Evolutionary conservation across 1,140 invertebrate species (phyloP).

Genomic region (Ectropis grisescens): DNA sequence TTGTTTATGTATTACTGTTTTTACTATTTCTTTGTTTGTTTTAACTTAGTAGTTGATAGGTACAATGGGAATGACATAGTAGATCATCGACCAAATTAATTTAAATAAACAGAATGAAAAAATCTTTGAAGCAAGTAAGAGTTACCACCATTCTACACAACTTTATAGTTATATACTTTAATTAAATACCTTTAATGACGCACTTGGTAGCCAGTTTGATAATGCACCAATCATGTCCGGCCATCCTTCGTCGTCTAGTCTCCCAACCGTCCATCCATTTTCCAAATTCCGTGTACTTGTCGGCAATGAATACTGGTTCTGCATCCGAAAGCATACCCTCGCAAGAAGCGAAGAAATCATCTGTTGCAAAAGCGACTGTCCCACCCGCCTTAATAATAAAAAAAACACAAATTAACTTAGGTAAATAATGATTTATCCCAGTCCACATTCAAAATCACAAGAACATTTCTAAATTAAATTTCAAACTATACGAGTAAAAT

Average conservation of each 20-base stretch:
- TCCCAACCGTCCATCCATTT: slow-evolving; percentile 85
- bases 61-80: no score
- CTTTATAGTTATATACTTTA: no score
- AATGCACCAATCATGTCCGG: slow-evolving; percentile 78
- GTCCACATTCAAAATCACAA: no score
- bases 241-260: slow-evolving; percentile 73
- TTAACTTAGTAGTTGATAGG: no score
- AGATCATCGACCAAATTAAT: no score
- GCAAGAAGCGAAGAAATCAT: slow-evolving; percentile 78
- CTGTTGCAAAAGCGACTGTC: slow-evolving; percentile 74
- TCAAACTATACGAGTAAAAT: no score
- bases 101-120: no score
- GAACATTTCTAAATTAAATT: no score
- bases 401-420: slow-evolving; percentile 3
- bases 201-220: slow-evolving; percentile 73
- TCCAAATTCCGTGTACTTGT: slow-evolving; percentile 75
- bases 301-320: slow-evolving; percentile 72
- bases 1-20: no score
- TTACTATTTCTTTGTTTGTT: no score
- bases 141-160: no score
- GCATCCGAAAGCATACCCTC: slow-evolving; percentile 74
- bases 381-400: slow-evolving; percentile 75
- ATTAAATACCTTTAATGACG: slow-evolving; percentile 65
- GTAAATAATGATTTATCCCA: slow-evolving; percentile 4
- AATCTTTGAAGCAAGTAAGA: no score